phyloP scores from a whole-genome alignment of 2,113 vertebrate species.

The Orycteropus afer region DNA sequence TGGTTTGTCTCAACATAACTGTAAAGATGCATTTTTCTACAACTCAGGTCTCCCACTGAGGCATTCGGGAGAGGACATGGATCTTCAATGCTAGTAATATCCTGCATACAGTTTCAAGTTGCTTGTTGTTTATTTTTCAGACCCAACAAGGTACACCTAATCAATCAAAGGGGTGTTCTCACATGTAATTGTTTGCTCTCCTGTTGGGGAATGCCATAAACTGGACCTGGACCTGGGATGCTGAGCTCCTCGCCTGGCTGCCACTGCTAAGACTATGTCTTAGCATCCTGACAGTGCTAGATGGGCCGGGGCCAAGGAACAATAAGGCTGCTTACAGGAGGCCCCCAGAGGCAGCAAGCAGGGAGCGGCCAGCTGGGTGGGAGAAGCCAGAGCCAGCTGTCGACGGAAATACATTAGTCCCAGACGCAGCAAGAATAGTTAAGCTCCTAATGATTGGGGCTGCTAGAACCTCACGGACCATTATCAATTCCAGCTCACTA shows the following conservation, averaged over 20 bases:
- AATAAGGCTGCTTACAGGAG: background rate
- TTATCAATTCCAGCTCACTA: constrained; percentile 33
- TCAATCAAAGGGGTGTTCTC: constrained; percentile 56
- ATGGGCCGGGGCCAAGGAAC: background rate
- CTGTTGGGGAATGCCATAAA: background rate
- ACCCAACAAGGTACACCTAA: background rate
- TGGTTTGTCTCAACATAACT: background rate
- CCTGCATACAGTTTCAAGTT: background rate
- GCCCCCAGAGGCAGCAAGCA: background rate
- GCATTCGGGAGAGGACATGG: background rate
- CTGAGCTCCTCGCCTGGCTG: background rate
- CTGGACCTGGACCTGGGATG: background rate
- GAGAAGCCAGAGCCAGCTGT: constrained; percentile 35
- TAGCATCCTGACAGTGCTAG: background rate
- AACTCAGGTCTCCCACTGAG: background rate
- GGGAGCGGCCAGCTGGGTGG: constrained; percentile 1
- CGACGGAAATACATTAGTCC: constrained; percentile 52
- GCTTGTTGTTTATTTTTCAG: constrained; percentile 46
- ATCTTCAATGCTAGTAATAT: background rate
- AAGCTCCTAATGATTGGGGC: constrained; percentile 30
- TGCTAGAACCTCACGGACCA: constrained; percentile 35
- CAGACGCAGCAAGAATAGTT: background rate
- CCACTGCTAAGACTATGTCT: background rate
- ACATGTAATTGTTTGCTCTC: constrained; percentile 37
- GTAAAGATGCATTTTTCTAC: background rate